Conservation (phyloP, 1,140 invertebrate genomes). For the Aphelenchoides avenae region DNA sequence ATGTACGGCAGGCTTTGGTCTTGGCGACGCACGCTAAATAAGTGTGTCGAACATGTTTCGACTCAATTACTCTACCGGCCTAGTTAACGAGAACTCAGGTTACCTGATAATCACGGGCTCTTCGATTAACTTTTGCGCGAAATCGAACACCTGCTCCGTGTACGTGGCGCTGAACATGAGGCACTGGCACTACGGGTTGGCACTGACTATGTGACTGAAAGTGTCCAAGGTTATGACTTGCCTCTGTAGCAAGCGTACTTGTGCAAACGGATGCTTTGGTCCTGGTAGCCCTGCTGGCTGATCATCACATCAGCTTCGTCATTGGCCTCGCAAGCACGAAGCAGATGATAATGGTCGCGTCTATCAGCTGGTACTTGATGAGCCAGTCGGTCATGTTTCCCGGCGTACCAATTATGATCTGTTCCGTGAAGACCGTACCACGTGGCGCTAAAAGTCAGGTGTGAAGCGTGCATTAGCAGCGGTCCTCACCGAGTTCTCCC, state of each 20-base stretch:
- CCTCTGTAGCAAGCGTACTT: too few species aligned
- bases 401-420: conserved; percentile 75
- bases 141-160: conserved; percentile 85
- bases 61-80: too few species aligned
- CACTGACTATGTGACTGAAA: conserved; percentile 37
- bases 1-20: conserved; percentile 96
- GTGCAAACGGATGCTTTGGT: conserved; percentile 89
- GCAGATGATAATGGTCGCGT: conserved; percentile 78
- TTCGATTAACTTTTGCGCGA: conserved; percentile 86
- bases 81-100: too few species aligned
- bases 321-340: too few species aligned
- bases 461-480: conserved; percentile 4
- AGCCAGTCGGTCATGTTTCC: conserved; percentile 46
- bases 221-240: too few species aligned
- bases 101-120: conserved; percentile 69
- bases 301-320: conserved; percentile 99
- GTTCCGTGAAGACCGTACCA: conserved; percentile 65
- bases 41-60: background rate
- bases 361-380: conserved; percentile 78
- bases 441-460: conserved; percentile 27
- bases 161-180: conserved; percentile 99
- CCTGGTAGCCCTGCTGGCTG: conserved; percentile 90
- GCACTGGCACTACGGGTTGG: conserved; percentile 76
- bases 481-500: conserved; percentile 68
- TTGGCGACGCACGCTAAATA: conserved; percentile 66